These are phyloP conservation scores for Pissodes strobi DNA, from an alignment of 1,140 invertebrate genomes.

Conservation along the genomic window DNA sequence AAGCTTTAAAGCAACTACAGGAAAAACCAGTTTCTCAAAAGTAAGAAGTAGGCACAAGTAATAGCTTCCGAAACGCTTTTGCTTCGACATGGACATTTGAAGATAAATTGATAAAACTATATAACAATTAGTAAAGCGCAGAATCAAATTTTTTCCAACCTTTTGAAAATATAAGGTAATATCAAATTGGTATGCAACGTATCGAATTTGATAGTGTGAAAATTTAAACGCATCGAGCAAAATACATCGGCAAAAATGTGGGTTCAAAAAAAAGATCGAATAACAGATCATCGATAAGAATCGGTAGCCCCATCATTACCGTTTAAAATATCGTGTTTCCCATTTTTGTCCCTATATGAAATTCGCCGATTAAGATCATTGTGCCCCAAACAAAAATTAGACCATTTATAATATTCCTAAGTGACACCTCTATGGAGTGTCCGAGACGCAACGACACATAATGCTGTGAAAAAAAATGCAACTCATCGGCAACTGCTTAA, in stretches of 20 bases:
- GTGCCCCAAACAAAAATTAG: constrained; percentile 39
- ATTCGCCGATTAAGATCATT: constrained; percentile 35
- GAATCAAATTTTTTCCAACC: too few relatives aligned
- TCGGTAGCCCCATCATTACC: constrained; percentile 30
- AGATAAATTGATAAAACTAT: too few relatives aligned
- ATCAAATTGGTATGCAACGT: too few relatives aligned
- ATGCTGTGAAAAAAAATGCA: constrained; percentile 43
- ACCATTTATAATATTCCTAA: constrained; percentile 49
- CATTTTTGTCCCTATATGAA: constrained; percentile 11
- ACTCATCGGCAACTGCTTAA: constrained; percentile 43
- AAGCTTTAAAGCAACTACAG: too few relatives aligned
- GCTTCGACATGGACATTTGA: too few relatives aligned
- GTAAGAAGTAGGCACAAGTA: too few relatives aligned
- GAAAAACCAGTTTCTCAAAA: too few relatives aligned
- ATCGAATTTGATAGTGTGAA: too few relatives aligned
- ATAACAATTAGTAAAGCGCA: too few relatives aligned
- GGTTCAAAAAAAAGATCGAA: constrained; percentile 39
- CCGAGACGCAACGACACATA: constrained; percentile 43
- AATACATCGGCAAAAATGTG: not conserved
- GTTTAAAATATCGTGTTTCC: constrained; percentile 39
- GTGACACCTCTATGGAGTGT: constrained; percentile 46
- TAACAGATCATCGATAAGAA: constrained; percentile 33
- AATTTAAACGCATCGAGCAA: not conserved
- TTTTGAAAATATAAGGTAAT: too few relatives aligned
- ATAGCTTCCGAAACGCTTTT: too few relatives aligned